Percentiles rank a stretch among this genome's conserved stretches.
phyloP scores from a whole-genome alignment of 2,888 invertebrate species.

The Prenolepis imparis region DNA sequence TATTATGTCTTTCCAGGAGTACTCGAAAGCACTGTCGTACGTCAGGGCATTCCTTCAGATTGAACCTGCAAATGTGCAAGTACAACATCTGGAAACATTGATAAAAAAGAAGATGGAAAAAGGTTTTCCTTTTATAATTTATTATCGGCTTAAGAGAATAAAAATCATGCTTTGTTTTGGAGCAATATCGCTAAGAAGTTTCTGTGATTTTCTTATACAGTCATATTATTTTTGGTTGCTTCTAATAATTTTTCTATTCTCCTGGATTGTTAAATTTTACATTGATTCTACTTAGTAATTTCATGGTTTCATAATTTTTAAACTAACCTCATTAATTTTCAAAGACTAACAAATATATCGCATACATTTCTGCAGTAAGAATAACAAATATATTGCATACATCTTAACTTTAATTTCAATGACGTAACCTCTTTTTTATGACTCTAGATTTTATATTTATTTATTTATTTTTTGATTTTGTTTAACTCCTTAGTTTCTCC shows the following conservation, averaged over 20 bases:
- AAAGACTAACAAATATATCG: not conserved
- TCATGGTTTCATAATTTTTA: not conserved
- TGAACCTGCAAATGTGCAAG: slow-evolving; percentile 96
- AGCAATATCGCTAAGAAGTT: slow-evolving; percentile 34
- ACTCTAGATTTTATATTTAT: not conserved
- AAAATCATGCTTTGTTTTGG: slow-evolving; percentile 13
- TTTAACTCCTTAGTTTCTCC: not conserved
- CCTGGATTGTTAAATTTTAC: slow-evolving; percentile 58
- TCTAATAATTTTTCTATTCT: slow-evolving; percentile 48
- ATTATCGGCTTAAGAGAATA: slow-evolving; percentile 61
- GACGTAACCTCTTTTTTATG: slow-evolving; percentile 39
- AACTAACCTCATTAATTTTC: not conserved
- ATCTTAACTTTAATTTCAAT: not conserved
- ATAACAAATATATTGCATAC: slow-evolving; percentile 23
- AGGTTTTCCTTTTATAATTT: slow-evolving; percentile 85
- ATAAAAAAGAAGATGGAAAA: slow-evolving; percentile 97
- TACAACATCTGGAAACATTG: slow-evolving; percentile 91
- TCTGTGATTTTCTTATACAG: slow-evolving; percentile 30
- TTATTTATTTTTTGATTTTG: not conserved
- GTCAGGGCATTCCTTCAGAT: slow-evolving; percentile 93
- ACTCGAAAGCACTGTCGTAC: slow-evolving; percentile 93
- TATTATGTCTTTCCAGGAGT: slow-evolving; percentile 88
- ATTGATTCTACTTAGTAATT: slow-evolving; percentile 37
- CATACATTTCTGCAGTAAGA: slow-evolving; percentile 12
- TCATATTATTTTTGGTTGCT: slow-evolving; percentile 52